Base-by-base conservation (phyloP, 2,888 invertebrate species). In the Leptothorax acervorum region DNA sequence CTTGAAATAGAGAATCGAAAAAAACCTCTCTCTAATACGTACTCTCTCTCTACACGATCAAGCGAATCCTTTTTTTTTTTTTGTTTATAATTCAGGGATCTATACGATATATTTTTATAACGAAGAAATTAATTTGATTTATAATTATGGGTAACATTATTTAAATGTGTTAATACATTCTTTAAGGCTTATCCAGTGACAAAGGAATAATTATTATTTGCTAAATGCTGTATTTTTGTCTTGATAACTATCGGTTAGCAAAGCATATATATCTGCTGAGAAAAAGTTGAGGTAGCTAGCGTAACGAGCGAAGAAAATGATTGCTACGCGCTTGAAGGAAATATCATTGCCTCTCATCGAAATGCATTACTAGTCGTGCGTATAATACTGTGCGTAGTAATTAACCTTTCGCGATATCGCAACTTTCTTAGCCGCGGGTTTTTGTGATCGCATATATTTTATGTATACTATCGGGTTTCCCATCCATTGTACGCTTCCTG, bases 401-500 rank as follows among this genome's bases (percentile, higher is more conserved):
- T 90, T 90, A 90, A 87, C 85, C 88, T 90, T 88, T 90, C 79
- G 84, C 83, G 82, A 85, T 82, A 86, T 82, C 66, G 85, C 78
- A 88, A 83, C 85, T 89, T 86, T 87, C 87, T 83, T 90, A 88
- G 85, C 88, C 85, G 85, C 87, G 55, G 82, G 79, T 89, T 90
- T 90, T 87, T 87, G 84, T 85, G 85, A 73, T 84, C 76, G 76
- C 71, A 86, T 82, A 85, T 88, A 88, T 86, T 86, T 88, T 86
- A 88, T 83, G 84, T 82, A 86, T 86, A 23, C 65, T 89, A 89
- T 89, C 89, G 82, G 75, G 85, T 89, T 89, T 89, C 87, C 82
- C 89, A 89, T 89, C 87, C 89, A 89, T 89, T 89, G 88, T 88
- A 78, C 83, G 83, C 85, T 89, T 89, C 88, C 88, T 89, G 88